Base-by-base conservation (phyloP, 2,113 vertebrate genomes). In the Zosterops pallidus region DNA sequence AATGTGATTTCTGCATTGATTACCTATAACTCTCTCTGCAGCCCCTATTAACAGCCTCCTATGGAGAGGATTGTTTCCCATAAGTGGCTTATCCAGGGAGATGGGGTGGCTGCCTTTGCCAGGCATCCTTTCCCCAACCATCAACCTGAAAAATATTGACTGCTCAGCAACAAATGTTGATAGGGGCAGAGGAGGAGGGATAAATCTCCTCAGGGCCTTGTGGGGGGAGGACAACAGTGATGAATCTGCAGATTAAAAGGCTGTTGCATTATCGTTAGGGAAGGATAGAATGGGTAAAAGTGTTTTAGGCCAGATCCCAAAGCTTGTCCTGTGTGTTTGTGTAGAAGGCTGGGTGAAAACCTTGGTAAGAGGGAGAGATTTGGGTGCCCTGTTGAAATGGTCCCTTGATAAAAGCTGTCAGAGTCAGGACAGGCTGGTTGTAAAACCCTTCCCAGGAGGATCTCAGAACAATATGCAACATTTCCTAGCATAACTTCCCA, bases 1-100 rank as follows among this genome's bases (percentile, higher is more conserved):
- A 94, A 91, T 44, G 84, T 77, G 84, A 86, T 94, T 96, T 92
- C 78, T 82, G 79, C 89, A 96, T 92, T 91, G 96, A 95, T 92
- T 93, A 91, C 35, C 95, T 85, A 86, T 95, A 95, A 95, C 22
- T 96, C 88, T 94, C 59, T 19, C 84, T 79, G 31, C 86, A 88
- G 69, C 46, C 79, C 78, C 92, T 71, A 55, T 95, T 95, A 92
- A 78, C 79, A 72, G 64, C 70, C 60, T 89, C 55, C 81, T 41
- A 4, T 31, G 47, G 70, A 53, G 28, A 74, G 87, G n/a, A 67
- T 74, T 82, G 63, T 76, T 95, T 93, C 90, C 90, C 65, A 18
- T 41, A 85, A 95, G 69, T 52, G 53, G 75, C 76, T 96, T 76
- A 71, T 83, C 39, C 37, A 60, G 72, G 86, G 90, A 90, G 44